Evolutionary conservation across 2,797 vertebrate species (phyloP).

Genomic region (Rhinophrynus dorsalis): DNA sequence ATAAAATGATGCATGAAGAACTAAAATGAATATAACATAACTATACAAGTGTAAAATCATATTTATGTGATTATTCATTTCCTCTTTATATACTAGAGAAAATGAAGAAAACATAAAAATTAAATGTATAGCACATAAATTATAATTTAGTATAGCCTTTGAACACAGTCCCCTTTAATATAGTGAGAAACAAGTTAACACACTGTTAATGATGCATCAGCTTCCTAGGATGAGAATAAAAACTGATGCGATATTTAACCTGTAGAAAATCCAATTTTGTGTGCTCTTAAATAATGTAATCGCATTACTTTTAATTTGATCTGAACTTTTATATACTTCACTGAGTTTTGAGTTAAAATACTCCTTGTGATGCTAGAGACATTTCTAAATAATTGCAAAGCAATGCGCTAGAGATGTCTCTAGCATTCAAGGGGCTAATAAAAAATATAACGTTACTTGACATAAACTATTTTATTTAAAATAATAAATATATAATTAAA

Average conservation of each 20-base stretch:
- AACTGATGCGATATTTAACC: neutral
- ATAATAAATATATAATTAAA: too few species aligned
- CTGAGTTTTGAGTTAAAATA: neutral
- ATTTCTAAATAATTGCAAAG: neutral
- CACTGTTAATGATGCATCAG: neutral
- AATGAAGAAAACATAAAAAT: slow-evolving; percentile 24
- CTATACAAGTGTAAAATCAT: slow-evolving; percentile 47
- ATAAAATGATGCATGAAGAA: slow-evolving; percentile 47
- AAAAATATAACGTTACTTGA: too few species aligned
- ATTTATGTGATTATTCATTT: slow-evolving; percentile 43
- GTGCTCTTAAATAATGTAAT: neutral
- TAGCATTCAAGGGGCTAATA: neutral
- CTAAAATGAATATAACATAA: slow-evolving; percentile 41
- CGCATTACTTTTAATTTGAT: neutral
- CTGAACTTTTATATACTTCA: neutral
- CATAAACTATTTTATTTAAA: too few species aligned
- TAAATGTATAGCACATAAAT: slow-evolving; percentile 13
- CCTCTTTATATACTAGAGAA: slow-evolving; percentile 16
- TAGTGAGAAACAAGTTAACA: neutral
- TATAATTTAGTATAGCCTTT: slow-evolving; percentile 18
- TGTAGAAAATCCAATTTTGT: too few species aligned
- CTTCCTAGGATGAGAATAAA: neutral
- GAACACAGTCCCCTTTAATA: neutral
- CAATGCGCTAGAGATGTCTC: neutral
- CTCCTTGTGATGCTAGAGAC: too few species aligned